A percentile compares a stretch with the other conserved stretches of the same genome.
Conservation (phyloP, 2,113 vertebrate genomes). For the Delphinapterus leucas region DNA sequence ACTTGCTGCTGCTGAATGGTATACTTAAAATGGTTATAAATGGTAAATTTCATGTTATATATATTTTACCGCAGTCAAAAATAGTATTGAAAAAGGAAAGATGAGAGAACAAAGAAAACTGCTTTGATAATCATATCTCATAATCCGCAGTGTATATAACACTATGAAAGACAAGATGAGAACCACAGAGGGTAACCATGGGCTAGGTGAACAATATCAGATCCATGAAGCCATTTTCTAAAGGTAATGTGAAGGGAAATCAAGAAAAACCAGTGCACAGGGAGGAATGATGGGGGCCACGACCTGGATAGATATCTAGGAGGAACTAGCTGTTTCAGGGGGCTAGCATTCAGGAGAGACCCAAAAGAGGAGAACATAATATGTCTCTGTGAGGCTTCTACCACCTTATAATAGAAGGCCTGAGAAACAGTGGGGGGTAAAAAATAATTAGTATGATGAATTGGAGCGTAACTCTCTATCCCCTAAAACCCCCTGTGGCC, state of each 20-base stretch:
- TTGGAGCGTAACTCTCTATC: background rate
- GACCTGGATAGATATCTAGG: fast-evolving
- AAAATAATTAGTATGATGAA: background rate
- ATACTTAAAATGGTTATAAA: no score
- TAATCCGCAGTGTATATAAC: background rate
- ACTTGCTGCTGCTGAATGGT: background rate
- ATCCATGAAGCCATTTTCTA: background rate
- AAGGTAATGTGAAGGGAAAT: background rate
- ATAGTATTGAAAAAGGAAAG: background rate
- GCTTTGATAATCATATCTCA: background rate
- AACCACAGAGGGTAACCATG: background rate
- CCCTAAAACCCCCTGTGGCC: no score
- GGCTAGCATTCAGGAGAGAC: fast-evolving
- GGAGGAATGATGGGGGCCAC: fast-evolving
- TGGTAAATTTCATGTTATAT: background rate
- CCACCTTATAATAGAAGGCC: no score
- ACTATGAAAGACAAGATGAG: no score
- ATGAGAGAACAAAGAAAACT: background rate
- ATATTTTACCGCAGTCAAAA: background rate
- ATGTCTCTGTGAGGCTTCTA: background rate
- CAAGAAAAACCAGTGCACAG: background rate
- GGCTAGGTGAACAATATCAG: fast-evolving
- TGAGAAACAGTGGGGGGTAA: background rate
- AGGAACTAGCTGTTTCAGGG: fast-evolving
- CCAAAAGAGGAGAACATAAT: background rate